A percentile compares a stretch with the other conserved stretches of the same genome.
Conservation (phyloP, 2,888 invertebrate genomes). For the Drosophila borborema region DNA sequence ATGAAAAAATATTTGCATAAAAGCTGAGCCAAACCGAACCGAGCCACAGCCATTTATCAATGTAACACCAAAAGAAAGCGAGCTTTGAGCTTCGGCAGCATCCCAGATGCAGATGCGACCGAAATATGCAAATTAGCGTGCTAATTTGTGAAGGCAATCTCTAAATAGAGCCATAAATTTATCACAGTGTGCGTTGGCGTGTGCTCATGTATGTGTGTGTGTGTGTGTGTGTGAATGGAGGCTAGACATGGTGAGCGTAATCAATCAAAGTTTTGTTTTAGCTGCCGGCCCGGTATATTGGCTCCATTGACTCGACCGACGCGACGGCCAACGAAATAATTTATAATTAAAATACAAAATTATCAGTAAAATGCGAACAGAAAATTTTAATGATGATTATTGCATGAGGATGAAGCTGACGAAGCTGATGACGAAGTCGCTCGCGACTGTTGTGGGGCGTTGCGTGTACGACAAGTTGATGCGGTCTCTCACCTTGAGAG, state of each 20-base stretch:
- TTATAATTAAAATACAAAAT: conserved; percentile 66
- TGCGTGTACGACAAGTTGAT: conserved; percentile 59
- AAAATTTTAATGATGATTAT: conserved; percentile 46
- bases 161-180: conserved; percentile 70
- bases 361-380: conserved; percentile 58
- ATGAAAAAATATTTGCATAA: conserved; percentile 59
- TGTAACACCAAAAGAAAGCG: conserved; percentile 53
- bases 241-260: conserved; percentile 27
- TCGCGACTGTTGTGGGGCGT: conserved; percentile 50
- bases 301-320: neutral
- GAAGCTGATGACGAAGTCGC: conserved; percentile 20
- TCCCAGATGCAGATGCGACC: conserved; percentile 31
- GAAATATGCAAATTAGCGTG: conserved; percentile 65
- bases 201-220: neutral
- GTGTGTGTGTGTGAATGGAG: conserved; percentile 1
- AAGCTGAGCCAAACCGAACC: conserved; percentile 22
- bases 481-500: conserved; percentile 78
- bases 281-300: conserved; percentile 33
- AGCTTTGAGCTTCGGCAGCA: neutral
- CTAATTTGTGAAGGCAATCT: conserved; percentile 64
- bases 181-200: conserved; percentile 10
- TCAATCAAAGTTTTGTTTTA: conserved; percentile 48
- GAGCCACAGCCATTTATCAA: conserved; percentile 66
- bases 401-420: conserved; percentile 19
- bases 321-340: neutral